These are phyloP conservation scores for Verasper variegatus DNA, from an alignment of 2,113 vertebrate genomes.

Conservation along the genomic window DNA sequence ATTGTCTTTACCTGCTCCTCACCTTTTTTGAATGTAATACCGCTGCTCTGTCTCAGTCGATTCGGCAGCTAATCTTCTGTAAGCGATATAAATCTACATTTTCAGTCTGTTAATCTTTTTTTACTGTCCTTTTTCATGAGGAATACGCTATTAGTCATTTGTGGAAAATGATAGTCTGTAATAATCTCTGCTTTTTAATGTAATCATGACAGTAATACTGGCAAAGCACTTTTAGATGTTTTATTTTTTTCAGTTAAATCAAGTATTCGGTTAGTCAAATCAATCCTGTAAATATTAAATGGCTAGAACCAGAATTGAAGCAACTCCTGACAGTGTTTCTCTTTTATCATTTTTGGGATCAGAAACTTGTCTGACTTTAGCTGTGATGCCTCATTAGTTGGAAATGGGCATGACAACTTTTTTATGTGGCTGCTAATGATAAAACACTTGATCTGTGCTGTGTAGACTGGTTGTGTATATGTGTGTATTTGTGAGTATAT, in stretches of 20 bases:
- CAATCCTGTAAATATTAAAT: neutral
- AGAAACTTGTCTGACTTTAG: neutral
- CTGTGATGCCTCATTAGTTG: constrained; percentile 18
- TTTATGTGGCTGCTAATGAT: constrained; percentile 22
- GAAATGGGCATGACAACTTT: constrained; percentile 6
- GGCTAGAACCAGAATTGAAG: neutral
- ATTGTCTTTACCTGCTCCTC: neutral
- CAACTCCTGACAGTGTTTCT: neutral
- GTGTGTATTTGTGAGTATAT: neutral
- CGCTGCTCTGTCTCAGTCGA: constrained; percentile 1
- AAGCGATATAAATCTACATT: constrained; percentile 23
- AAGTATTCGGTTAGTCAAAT: constrained; percentile 30
- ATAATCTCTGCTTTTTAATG: constrained; percentile 29
- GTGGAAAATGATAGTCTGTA: constrained; percentile 33
- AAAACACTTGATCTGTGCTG: neutral
- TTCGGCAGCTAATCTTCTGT: constrained; percentile 41
- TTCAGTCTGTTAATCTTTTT: constrained; percentile 42
- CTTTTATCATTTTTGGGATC: neutral
- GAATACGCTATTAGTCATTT: constrained; percentile 4
- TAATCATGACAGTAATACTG: constrained; percentile 20
- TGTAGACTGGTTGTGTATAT: neutral
- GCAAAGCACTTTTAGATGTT: neutral
- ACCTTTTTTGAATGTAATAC: constrained; percentile 22
- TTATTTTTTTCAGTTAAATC: constrained; percentile 25
- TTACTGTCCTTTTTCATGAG: constrained; percentile 17